phyloP scores from a whole-genome alignment of 2,888 invertebrate species.

The Campaea margaritaria region DNA sequence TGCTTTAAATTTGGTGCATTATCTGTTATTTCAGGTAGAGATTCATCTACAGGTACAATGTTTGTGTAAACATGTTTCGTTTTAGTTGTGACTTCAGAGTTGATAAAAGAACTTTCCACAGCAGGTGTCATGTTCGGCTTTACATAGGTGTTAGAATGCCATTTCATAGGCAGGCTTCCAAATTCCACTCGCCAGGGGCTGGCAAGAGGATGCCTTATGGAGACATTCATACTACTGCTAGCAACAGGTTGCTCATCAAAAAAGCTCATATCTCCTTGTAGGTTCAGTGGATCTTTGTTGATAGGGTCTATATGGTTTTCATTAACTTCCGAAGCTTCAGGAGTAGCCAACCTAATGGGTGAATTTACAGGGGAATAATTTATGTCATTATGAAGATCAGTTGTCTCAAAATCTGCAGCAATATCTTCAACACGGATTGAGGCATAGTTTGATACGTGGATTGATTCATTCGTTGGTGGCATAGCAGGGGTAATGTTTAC shows the following conservation, averaged over 20 bases:
- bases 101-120: constrained; percentile 75
- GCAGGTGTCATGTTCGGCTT: constrained; percentile 83
- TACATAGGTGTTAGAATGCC: constrained; percentile 75
- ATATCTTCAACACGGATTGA: constrained; percentile 73
- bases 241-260: constrained; percentile 78
- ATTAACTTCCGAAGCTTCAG: constrained; percentile 18
- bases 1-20: constrained; percentile 66
- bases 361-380: constrained; percentile 75
- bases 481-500: constrained; percentile 17
- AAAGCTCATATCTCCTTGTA: constrained; percentile 69
- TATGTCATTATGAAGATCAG: constrained; percentile 56
- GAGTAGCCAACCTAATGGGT: constrained; percentile 49
- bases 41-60: constrained; percentile 57
- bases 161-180: constrained; percentile 72
- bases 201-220: constrained; percentile 65
- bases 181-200: constrained; percentile 82
- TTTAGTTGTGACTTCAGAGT: constrained; percentile 59
- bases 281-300: constrained; percentile 66
- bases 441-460: constrained; percentile 51
- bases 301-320: constrained; percentile 37
- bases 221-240: constrained; percentile 75
- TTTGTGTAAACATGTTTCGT: constrained; percentile 80
- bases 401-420: constrained; percentile 68
- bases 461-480: constrained; percentile 31
- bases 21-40: constrained; percentile 54